These are phyloP conservation scores for Montipora capricornis DNA, from an alignment of 64 coral and sea anemone species.

Conservation along the genomic window DNA sequence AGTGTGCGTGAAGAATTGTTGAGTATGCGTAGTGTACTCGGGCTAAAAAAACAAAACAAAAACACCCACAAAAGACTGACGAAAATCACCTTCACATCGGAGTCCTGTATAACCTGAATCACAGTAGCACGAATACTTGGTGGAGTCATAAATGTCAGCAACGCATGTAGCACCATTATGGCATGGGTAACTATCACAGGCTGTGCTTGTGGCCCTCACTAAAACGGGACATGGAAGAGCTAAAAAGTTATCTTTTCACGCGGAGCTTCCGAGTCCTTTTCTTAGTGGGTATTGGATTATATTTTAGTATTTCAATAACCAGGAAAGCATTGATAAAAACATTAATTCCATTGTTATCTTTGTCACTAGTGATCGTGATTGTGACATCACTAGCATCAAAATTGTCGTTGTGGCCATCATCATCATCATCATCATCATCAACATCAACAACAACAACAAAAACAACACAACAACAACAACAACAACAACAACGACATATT, in stretches of 20 bases:
- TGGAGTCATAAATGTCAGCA: slow-evolving; percentile 45
- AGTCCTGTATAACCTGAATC: slow-evolving; percentile 56
- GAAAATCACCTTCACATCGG: slow-evolving; percentile 64
- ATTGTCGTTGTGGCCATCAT: neutral
- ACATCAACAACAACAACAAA: no score
- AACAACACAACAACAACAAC: no score
- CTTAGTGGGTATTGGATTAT: no score
- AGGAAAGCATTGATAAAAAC: neutral
- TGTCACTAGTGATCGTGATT: neutral
- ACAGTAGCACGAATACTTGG: slow-evolving; percentile 76
- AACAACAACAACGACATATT: no score
- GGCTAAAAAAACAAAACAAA: no score
- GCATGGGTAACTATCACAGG: slow-evolving; percentile 81
- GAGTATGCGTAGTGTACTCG: no score
- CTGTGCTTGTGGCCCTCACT: slow-evolving; percentile 46
- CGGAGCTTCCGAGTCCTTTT: no score
- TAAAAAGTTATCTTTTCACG: neutral
- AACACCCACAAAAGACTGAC: no score
- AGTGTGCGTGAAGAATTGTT: no score
- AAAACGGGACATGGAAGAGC: neutral
- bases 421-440: neutral
- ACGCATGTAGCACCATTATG: slow-evolving; percentile 78
- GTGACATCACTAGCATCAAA: neutral
- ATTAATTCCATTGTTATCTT: neutral
- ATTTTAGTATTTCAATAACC: neutral